These are phyloP conservation scores for Rhodeus uyekii DNA, from an alignment of 2,797 vertebrate genomes.

Conservation along the genomic window DNA sequence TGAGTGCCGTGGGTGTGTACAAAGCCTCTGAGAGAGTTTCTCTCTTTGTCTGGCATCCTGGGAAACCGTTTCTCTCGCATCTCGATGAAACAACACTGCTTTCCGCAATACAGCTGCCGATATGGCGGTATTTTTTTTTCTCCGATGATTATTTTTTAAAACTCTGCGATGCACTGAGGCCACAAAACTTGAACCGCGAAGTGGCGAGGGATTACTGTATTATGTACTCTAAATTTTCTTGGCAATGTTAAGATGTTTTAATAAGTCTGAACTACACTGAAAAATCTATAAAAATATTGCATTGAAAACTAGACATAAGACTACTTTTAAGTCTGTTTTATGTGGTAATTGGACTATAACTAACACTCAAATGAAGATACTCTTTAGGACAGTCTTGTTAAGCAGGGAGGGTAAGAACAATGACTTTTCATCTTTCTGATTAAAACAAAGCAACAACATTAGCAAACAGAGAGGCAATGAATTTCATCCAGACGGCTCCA, in stretches of 20 bases:
- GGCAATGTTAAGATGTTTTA: not conserved
- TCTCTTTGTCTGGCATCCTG: too few relatives aligned
- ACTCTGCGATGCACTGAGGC: too few relatives aligned
- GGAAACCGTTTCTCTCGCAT: too few relatives aligned
- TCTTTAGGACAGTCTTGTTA: not conserved
- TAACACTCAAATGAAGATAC: not conserved
- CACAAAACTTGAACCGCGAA: too few relatives aligned
- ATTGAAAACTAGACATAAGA: not conserved
- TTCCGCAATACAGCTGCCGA: too few relatives aligned
- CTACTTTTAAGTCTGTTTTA: not conserved
- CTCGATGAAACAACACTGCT: too few relatives aligned
- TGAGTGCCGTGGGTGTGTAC: too few relatives aligned
- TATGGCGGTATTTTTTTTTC: too few relatives aligned
- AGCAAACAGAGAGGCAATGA: not conserved
- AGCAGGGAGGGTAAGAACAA: not conserved
- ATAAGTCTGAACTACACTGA: not conserved
- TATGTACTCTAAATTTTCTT: not conserved
- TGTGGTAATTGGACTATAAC: not conserved
- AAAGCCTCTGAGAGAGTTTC: too few relatives aligned
- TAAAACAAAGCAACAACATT: not conserved
- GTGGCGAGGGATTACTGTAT: too few relatives aligned
- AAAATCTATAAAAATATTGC: not conserved
- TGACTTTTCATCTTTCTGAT: not conserved
- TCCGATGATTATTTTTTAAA: too few relatives aligned
- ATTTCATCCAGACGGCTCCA: not conserved